Evolutionary conservation across 1,140 invertebrate species (phyloP).

Genomic region (Rhagoletis pomonella): DNA sequence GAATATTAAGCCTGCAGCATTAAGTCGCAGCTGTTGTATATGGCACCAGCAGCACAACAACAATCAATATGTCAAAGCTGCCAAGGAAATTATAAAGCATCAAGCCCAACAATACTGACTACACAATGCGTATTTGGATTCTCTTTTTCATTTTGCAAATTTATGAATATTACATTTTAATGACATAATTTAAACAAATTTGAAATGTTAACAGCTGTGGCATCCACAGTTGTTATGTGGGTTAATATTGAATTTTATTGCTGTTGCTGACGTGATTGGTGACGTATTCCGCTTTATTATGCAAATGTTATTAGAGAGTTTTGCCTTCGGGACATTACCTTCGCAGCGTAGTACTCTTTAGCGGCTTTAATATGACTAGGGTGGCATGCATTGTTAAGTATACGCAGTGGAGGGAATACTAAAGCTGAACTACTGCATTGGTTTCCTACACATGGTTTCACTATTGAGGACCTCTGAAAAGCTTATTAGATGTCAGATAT

Average conservation of each 20-base stretch:
- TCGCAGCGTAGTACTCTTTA: neutral
- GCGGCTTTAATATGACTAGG: too few species aligned
- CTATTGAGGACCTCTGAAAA: too few species aligned
- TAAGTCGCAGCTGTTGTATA: constrained; percentile 14
- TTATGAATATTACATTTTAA: constrained; percentile 42
- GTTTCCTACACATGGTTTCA: too few species aligned
- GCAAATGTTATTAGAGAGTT: neutral
- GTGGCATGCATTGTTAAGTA: too few species aligned
- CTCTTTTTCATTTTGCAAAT: neutral
- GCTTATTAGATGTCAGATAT: too few species aligned
- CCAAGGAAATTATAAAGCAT: too few species aligned
- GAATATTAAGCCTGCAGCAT: neutral
- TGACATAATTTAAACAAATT: constrained; percentile 30
- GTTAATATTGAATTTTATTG: neutral
- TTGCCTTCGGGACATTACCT: neutral
- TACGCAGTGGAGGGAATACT: too few species aligned
- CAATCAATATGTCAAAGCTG: too few species aligned
- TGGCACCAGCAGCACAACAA: neutral
- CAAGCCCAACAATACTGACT: too few species aligned
- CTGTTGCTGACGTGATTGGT: neutral
- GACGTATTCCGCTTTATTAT: neutral
- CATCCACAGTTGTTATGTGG: neutral
- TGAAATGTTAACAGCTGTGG: neutral
- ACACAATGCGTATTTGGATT: too few species aligned
- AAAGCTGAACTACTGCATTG: too few species aligned